These are phyloP conservation scores for Eristalis intricaria DNA, from an alignment of 2,888 invertebrate genomes.

Conservation along the genomic window DNA sequence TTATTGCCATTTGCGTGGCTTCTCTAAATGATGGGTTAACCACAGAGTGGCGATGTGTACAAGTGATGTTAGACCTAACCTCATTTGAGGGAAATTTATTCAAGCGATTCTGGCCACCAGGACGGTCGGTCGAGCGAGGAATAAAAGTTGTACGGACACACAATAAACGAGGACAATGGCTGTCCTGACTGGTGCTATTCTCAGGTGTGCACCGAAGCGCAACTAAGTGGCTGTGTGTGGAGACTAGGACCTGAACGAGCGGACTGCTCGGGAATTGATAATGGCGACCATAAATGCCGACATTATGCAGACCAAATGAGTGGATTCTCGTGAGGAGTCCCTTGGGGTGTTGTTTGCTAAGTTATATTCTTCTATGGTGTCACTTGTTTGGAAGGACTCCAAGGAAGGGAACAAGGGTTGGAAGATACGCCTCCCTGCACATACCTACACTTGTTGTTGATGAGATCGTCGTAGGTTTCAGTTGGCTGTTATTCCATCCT, in stretches of 20 bases:
- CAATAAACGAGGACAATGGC: background rate
- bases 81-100: constrained; percentile 8
- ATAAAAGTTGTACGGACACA: background rate
- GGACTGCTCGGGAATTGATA: background rate
- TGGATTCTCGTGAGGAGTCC: background rate
- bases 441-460: too few species aligned
- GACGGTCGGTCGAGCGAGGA: background rate
- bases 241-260: background rate
- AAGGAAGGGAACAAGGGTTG: too few species aligned
- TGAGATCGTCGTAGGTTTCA: too few species aligned
- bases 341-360: background rate
- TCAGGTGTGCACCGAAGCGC: background rate
- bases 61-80: background rate
- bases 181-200: background rate
- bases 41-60: background rate
- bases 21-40: background rate
- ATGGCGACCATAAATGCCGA: background rate
- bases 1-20: constrained; percentile 3
- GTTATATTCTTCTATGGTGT: background rate
- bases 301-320: background rate
- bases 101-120: background rate
- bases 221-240: background rate
- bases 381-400: background rate
- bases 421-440: too few species aligned
- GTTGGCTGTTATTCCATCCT: too few species aligned